Base-by-base conservation (phyloP, 2,888 invertebrate species). In the Rhaphigaster nebulosa region DNA sequence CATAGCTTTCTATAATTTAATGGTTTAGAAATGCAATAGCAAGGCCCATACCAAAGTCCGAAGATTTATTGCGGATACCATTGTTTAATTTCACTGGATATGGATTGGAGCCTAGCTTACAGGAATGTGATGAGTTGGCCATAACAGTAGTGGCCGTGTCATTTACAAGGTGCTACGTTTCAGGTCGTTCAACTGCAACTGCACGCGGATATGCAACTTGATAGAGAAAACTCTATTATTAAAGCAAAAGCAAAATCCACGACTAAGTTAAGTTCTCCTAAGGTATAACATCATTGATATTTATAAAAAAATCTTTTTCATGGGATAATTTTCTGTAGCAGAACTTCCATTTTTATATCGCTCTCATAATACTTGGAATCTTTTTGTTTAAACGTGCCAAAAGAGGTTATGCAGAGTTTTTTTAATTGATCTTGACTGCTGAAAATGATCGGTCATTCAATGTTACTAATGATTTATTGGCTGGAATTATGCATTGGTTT, bases 121-220 rank as follows among this genome's bases (percentile, higher is more conserved):
- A 8, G 70, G 70, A 76, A 76, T 76, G 34, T 76, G 70, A 76
- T 76, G 70, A 76, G 20, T 34, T 76, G 34, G 18, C 65, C 65
- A 29, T n/a, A 15, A 0, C n/a, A 26, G 60, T 15, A 65, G 5
- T 76, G 38, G 20, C 70, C 15, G 29, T 76, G 70, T 76, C 70
- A 38, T 34, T 38, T 76, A 1, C 34, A 38, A 38, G 70, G 4
- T 34, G 70, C 70, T 34, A 70, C 70, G 70, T 70, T 70, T 70
- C 70, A 70, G 70, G 70, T 76, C 70, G 38, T 76, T 76, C 70
- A 76, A 76, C 70, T 76, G 70, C 70, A 76, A 15, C 38, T 76
- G 70, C 38, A 76, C 15, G 23, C 15, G 38, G 38, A 38, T 76
- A 38, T 76, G 34, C 34, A 76, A 76, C 38, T 34, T 76, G 6